Evolutionary conservation across 2,797 vertebrate genomes (phyloP).

Genomic region (Cynopterus sphinx): DNA sequence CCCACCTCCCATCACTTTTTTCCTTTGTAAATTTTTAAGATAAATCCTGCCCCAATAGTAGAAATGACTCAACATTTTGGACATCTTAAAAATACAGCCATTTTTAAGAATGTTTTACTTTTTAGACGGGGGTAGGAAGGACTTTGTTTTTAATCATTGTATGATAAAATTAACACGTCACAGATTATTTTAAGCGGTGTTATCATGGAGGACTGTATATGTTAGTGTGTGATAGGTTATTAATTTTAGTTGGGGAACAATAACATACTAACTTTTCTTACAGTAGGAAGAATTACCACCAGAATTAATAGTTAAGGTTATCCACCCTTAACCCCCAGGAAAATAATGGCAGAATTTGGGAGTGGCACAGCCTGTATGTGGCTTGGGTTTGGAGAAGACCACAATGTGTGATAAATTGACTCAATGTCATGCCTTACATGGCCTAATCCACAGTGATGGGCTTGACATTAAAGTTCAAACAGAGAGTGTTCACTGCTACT

Average conservation of each 20-base stretch:
- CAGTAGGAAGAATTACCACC: conserved; percentile 7
- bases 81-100: conserved; percentile 2
- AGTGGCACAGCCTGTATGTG: not conserved
- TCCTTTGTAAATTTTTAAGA: not conserved
- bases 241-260: conserved; percentile 46
- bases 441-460: not conserved
- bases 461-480: conserved; percentile 19
- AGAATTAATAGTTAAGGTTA: conserved; percentile 45
- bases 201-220: not conserved
- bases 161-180: not conserved
- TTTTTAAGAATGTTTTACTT: conserved; percentile 13
- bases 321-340: not conserved
- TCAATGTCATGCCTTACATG: not conserved
- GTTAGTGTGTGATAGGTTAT: conserved; percentile 44
- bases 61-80: conserved; percentile 23
- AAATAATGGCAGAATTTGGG: conserved; percentile 46
- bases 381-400: conserved; percentile 27
- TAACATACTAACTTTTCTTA: not conserved
- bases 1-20: not conserved
- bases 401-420: not conserved
- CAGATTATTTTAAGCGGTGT: conserved; percentile 42
- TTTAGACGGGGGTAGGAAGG: conserved; percentile 21
- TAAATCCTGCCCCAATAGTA: conserved; percentile 17
- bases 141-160: conserved; percentile 61
- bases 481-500: not conserved